Conservation (phyloP, 2,113 vertebrate species). For the Phaethornis superciliosus region DNA sequence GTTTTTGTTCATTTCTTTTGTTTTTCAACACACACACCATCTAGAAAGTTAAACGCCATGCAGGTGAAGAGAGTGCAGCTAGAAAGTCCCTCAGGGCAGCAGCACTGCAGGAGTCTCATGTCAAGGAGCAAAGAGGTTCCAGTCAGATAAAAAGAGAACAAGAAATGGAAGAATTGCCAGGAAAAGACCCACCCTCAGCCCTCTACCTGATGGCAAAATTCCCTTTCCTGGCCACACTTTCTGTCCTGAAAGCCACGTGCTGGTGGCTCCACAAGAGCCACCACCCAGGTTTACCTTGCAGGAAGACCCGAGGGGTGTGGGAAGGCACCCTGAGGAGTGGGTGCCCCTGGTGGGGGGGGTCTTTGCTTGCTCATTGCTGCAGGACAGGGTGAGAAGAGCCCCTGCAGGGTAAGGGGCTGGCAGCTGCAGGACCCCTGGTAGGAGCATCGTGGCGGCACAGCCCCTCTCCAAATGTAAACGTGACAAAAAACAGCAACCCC, state of each 20-base stretch:
- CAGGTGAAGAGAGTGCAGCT: conserved; percentile 78
- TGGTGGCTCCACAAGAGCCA: background rate
- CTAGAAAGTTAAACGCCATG: conserved; percentile 80
- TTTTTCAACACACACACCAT: conserved; percentile 76
- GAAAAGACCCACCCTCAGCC: background rate
- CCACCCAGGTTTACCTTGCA: background rate
- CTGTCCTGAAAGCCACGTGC: background rate
- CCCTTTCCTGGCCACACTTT: background rate
- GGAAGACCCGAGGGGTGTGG: background rate
- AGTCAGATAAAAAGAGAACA: background rate
- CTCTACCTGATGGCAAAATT: background rate
- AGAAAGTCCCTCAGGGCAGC: conserved; percentile 55
- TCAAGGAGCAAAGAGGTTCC: conserved; percentile 46
- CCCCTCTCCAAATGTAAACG: conserved; percentile 66
- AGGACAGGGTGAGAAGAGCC: background rate
- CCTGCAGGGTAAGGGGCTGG: background rate
- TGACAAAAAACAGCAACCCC: conserved; percentile 41
- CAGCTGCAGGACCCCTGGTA: background rate
- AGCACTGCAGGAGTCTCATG: conserved; percentile 42
- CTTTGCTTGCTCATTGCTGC: background rate
- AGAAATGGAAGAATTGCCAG: background rate
- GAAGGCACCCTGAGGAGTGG: background rate
- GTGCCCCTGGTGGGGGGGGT: background rate
- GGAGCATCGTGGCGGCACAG: background rate
- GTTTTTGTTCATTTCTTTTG: conserved; percentile 53